A percentile compares a stretch with the other conserved stretches of the same genome.
These are phyloP conservation scores for Keiferia lycopersicella DNA, from an alignment of 2,888 invertebrate species.

Conservation along the genomic window DNA sequence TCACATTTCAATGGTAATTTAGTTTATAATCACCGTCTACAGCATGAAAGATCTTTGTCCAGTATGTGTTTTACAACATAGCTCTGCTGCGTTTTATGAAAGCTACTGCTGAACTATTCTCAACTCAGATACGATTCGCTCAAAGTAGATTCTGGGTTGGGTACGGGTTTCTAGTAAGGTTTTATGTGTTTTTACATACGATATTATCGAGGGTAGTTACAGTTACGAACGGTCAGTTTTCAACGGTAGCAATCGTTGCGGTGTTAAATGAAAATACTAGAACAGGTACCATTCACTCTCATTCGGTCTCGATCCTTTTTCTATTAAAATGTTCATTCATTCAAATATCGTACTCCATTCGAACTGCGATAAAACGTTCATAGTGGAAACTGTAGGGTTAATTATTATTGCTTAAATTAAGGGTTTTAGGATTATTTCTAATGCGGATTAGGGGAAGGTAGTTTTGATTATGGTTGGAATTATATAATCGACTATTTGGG, in stretches of 20 bases:
- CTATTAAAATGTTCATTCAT: slow-evolving; percentile 19
- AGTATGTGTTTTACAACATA: slow-evolving; percentile 1
- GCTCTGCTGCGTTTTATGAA: slow-evolving; percentile 13
- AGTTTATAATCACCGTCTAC: neutral
- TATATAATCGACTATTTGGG: neutral
- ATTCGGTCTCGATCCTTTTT: slow-evolving; percentile 15
- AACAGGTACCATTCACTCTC: slow-evolving; percentile 9
- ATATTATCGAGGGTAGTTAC: slow-evolving; percentile 16
- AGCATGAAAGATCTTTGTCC: neutral
- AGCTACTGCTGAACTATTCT: neutral
- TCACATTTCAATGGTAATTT: neutral
- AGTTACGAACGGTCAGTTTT: slow-evolving; percentile 41
- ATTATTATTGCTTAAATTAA: neutral
- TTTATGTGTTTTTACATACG: slow-evolving; percentile 13
- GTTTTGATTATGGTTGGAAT: neutral
- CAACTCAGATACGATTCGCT: neutral
- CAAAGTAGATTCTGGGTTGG: neutral
- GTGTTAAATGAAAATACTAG: slow-evolving; percentile 38
- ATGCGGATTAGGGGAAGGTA: neutral
- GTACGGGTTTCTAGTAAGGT: neutral
- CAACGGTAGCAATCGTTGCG: slow-evolving; percentile 42
- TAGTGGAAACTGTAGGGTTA: slow-evolving; percentile 10
- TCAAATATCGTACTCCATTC: slow-evolving; percentile 2
- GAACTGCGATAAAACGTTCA: neutral
- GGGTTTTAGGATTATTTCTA: neutral